Base-by-base conservation (phyloP, 2,797 vertebrate genomes). In the Anomalospiza imberbis region DNA sequence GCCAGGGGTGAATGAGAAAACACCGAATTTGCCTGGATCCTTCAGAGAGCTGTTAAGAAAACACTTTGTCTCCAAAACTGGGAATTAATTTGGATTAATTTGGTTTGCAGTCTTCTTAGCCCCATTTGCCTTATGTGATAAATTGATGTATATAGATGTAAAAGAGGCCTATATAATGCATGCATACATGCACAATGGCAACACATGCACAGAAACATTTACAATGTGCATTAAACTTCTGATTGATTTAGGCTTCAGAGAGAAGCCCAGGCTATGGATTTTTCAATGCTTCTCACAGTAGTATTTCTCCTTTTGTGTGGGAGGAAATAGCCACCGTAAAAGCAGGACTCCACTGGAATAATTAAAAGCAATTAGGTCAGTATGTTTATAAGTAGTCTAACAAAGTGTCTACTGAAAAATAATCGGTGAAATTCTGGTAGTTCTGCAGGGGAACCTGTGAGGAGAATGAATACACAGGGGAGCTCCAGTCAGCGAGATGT, bases 301-400 rank as follows among this genome's bases (percentile, higher is more conserved):
- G 68, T 94, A 85, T 96, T 95, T 93, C 68, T 93, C 66, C 60
- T 74, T 93, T 73, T 80, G 90, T 72, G 60, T 78, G 90, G 48
- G 89, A 87, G 91, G 85, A 91, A 94, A 87, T 84, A 84, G 84
- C 91, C 94, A n/a, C 93, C 78, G 77, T 34, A 58, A 95, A 93
- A 97, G 88, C 91, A 70, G 74, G 70, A 75, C 73, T 94, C 66
- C n/a, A 11, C 44, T 92, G 73, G 72, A 96, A 96, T 96, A 96
- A 97, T 97, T 97, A 97, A 97, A 97, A 97, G 88, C 90, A 91
- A 85, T 96, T 93, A 89, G 84, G 96, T 96, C 91, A 82, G 76
- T 93, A 50, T 94, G 84, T 95, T 96, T 94, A 60, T 97, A 95
- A 97, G 95, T 92, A 94, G 85, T 94, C 89, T 93, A 96, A 87